These are phyloP conservation scores for Speoplatyrhinus poulsoni DNA, from an alignment of 2,113 vertebrate genomes.

Conservation along the genomic window DNA sequence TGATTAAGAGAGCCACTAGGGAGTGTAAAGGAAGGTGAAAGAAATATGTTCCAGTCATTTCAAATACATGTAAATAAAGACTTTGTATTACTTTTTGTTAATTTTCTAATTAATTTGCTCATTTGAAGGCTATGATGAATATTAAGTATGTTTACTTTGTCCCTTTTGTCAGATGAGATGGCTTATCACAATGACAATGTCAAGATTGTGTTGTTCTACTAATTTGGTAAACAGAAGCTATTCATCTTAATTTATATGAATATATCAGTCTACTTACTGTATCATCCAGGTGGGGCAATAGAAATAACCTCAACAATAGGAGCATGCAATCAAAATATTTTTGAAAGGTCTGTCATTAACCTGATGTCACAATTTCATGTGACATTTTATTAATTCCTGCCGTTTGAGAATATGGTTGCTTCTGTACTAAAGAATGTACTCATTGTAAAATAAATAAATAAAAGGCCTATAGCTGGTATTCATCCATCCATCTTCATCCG, in stretches of 20 bases:
- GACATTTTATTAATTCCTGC: too few species aligned
- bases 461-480: too few species aligned
- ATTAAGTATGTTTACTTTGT: slow-evolving; percentile 72
- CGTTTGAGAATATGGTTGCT: too few species aligned
- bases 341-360: slow-evolving; percentile 49
- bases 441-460: too few species aligned
- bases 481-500: too few species aligned
- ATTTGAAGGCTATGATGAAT: slow-evolving; percentile 69
- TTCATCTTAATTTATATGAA: slow-evolving; percentile 60
- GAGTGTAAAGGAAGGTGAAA: slow-evolving; percentile 63
- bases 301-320: slow-evolving; percentile 37
- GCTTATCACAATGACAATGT: slow-evolving; percentile 58
- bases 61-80: slow-evolving; percentile 69
- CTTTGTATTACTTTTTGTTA: slow-evolving; percentile 54
- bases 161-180: slow-evolving; percentile 58
- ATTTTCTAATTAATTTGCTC: slow-evolving; percentile 65
- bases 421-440: too few species aligned
- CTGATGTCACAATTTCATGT: slow-evolving; percentile 51
- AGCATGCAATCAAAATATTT: slow-evolving; percentile 40
- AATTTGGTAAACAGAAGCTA: slow-evolving; percentile 71
- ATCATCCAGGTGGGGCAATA: slow-evolving; percentile 50
- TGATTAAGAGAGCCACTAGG: slow-evolving; percentile 55
- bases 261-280: slow-evolving; percentile 52
- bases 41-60: slow-evolving; percentile 72
- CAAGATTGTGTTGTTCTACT: slow-evolving; percentile 68